Evolutionary conservation across 2,113 vertebrate genomes (phyloP).

Genomic region (Tichodroma muraria): DNA sequence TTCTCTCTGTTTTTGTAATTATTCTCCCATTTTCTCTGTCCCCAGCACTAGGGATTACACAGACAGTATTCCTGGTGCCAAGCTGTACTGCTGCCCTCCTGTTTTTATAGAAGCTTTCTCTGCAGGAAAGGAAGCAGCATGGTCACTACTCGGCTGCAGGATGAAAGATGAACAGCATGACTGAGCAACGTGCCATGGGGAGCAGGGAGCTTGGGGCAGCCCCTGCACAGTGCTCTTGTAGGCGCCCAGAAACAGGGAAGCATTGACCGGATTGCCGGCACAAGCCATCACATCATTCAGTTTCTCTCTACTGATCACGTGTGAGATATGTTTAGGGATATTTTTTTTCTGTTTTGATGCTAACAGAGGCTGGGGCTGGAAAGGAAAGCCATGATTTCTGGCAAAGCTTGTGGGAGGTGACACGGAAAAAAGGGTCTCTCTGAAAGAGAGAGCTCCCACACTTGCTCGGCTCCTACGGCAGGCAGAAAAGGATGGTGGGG

Average conservation of each 20-base stretch:
- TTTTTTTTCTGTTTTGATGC: neutral
- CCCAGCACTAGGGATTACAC: neutral
- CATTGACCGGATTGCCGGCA: rapidly evolving
- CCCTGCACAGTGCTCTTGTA: neutral
- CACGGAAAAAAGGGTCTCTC: neutral
- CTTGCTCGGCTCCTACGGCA: neutral
- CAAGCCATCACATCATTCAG: neutral
- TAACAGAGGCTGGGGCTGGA: neutral
- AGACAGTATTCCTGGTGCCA: neutral
- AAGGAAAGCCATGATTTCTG: neutral
- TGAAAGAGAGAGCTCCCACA: neutral
- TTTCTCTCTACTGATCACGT: neutral
- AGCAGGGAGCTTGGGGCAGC: neutral
- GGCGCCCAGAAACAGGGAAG: rapidly evolving
- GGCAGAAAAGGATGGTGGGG: neutral
- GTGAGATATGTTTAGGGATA: neutral
- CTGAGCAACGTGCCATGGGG: rapidly evolving
- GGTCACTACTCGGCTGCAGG: neutral
- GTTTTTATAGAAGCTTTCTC: neutral
- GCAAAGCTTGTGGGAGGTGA: neutral
- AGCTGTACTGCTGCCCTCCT: neutral
- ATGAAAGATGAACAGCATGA: neutral
- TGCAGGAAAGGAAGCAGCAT: neutral
- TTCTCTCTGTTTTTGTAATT: neutral
- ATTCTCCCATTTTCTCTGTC: neutral